phyloP scores from a whole-genome alignment of 2,113 vertebrate species.

The Propithecus coquereli region DNA sequence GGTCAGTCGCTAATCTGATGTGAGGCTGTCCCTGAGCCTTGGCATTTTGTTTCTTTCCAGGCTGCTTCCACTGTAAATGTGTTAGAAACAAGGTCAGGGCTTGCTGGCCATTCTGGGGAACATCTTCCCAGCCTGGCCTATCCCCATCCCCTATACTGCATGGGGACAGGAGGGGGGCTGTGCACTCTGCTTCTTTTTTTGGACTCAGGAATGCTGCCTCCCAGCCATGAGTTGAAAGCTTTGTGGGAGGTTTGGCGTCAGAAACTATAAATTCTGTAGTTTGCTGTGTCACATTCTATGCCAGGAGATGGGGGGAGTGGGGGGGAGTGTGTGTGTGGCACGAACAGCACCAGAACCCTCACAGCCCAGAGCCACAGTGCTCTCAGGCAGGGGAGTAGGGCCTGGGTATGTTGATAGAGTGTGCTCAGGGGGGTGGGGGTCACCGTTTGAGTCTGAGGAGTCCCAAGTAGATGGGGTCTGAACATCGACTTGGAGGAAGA shows the following conservation, averaged over 20 bases:
- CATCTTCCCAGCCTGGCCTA: not conserved
- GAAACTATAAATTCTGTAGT: not conserved
- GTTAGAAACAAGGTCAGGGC: not conserved
- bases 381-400: not conserved
- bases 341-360: not conserved
- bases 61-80: slow-evolving; percentile 13
- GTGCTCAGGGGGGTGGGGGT: not conserved
- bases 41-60: not conserved
- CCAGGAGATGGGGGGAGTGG: not conserved
- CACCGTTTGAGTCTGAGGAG: not conserved
- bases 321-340: not conserved
- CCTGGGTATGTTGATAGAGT: not conserved
- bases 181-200: not conserved
- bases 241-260: slow-evolving; percentile 7
- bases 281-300: not conserved
- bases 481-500: not conserved
- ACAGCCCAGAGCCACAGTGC: not conserved
- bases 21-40: not conserved
- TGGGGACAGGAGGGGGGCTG: not conserved
- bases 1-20: not conserved
- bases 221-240: not conserved
- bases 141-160: not conserved
- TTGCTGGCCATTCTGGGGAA: not conserved
- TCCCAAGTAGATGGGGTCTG: not conserved
- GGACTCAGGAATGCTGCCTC: not conserved